Percentiles rank a stretch among this genome's conserved stretches.
Conservation (phyloP, 1,140 invertebrate species). For the Halyomorpha halys region DNA sequence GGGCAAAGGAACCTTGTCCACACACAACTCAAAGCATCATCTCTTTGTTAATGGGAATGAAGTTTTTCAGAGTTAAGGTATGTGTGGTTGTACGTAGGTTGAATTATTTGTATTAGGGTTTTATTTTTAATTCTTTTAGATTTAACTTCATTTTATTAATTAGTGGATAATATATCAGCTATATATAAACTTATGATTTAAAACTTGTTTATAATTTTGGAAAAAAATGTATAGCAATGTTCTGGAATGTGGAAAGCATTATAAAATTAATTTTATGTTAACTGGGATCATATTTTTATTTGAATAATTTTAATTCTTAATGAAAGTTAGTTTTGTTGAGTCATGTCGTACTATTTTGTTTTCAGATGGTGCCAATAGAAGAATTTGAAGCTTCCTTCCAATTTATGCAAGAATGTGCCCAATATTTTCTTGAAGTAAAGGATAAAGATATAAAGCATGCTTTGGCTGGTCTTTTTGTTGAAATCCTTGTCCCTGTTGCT, state of each 20-base stretch:
- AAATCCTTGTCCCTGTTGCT: constrained; percentile 95
- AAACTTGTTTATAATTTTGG: no score
- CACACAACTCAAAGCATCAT: constrained; percentile 92
- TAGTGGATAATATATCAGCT: no score
- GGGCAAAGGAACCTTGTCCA: constrained; percentile 73
- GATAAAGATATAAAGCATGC: constrained; percentile 99
- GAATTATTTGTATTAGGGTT: neutral
- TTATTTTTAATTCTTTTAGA: neutral
- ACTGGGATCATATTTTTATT: no score
- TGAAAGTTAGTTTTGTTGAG: no score
- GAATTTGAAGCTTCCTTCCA: constrained; percentile 98
- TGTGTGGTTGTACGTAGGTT: neutral
- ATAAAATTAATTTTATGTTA: no score
- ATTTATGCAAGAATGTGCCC: constrained; percentile 96
- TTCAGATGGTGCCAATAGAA: constrained; percentile 95
- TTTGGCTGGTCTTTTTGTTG: constrained; percentile 93
- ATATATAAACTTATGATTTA: no score
- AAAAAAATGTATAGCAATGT: no score
- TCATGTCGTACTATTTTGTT: constrained; percentile 23
- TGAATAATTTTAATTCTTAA: no score
- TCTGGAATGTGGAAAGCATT: no score
- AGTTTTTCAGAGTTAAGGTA: constrained; percentile 91
- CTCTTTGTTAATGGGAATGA: constrained; percentile 97
- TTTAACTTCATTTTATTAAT: no score
- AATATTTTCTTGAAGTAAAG: constrained; percentile 96